Evolutionary conservation across 2,888 invertebrate species (phyloP), one percentile per base, ranked within the genome.

Genomic region (Eilema depressum): DNA sequence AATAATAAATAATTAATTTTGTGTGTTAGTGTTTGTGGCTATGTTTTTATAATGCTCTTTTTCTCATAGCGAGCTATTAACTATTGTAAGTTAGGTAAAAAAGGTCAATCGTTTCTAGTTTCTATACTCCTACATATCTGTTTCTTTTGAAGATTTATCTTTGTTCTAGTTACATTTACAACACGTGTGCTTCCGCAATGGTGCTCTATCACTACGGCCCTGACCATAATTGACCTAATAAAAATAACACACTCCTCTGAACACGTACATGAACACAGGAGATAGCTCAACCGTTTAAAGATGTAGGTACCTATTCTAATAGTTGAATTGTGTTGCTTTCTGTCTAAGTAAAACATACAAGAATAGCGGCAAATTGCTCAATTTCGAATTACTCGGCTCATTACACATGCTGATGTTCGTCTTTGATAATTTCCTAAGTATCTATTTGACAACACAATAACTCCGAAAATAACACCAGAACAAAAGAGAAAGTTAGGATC

Each of bases 151-250:
- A 66, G 64, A 74, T 68, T 67, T 66, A 80, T 77, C 70, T 79
- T 23, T 66, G 66, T 61, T 63, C 57, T 71, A 63, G 70, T 77
- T 80, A 80, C 77, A 67, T 73, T 70, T 73, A 72, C 61, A 71
- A 80, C 84, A 87, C 84, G 85, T 85, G 83, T 83, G 80, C 83
- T 88, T 85, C 85, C 82, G 83, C 82, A 83, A 78, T 74, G 75
- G 71, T 75, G 64, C 63, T 76, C 71, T 88, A 88, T 87, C 88
- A 70, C 70, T 70, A 68, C 67, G 76, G 77, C 81, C 83, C 77
- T 82, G 84, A 80, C 83, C 80, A 80, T 82, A 78, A 80, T 83
- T 83, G 79, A 82, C 80, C 76, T 75, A 79, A 77, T 82, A 82
- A 84, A 85, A 84, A 84, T 81, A 83, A 83, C 78, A 83, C 80